Conservation (phyloP, 2,797 vertebrate genomes). For the Coreius guichenoti region DNA sequence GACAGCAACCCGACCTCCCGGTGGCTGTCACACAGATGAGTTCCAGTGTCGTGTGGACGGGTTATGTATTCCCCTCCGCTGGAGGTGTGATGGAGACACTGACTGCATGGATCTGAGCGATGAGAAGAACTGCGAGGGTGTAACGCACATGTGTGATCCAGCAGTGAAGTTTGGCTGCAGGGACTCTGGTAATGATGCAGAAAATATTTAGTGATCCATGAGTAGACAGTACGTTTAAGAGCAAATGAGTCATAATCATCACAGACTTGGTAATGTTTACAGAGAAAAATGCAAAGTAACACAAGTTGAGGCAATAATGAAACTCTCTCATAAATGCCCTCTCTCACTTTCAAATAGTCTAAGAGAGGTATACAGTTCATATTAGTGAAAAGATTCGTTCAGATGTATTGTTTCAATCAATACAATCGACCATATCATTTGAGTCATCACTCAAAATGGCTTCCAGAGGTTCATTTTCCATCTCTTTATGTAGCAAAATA, state of each 20-base stretch:
- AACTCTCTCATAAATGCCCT: neutral
- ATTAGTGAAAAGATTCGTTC: neutral
- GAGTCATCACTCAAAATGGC: neutral
- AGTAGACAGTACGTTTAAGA: neutral
- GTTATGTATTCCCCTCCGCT: conserved; percentile 93
- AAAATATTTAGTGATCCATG: conserved; percentile 8
- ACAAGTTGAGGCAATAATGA: neutral
- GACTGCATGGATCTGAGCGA: conserved; percentile 98
- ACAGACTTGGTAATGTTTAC: neutral
- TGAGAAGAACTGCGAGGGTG: conserved; percentile 95
- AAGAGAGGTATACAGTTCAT: neutral
- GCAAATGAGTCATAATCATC: neutral
- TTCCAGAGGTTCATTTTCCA: neutral
- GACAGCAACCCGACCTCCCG: conserved; percentile 91
- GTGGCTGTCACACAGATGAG: conserved; percentile 93
- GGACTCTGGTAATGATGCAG: conserved; percentile 85
- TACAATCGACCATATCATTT: neutral
- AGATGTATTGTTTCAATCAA: neutral
- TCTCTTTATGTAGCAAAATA: neutral
- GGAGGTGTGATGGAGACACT: conserved; percentile 94
- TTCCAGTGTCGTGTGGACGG: conserved; percentile 96
- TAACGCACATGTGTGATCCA: conserved; percentile 93
- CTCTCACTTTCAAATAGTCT: no score
- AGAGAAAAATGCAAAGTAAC: neutral
- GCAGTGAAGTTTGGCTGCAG: conserved; percentile 96